These are phyloP conservation scores for Nephila pilipes DNA, from an alignment of 1,140 invertebrate species.

Conservation along the genomic window DNA sequence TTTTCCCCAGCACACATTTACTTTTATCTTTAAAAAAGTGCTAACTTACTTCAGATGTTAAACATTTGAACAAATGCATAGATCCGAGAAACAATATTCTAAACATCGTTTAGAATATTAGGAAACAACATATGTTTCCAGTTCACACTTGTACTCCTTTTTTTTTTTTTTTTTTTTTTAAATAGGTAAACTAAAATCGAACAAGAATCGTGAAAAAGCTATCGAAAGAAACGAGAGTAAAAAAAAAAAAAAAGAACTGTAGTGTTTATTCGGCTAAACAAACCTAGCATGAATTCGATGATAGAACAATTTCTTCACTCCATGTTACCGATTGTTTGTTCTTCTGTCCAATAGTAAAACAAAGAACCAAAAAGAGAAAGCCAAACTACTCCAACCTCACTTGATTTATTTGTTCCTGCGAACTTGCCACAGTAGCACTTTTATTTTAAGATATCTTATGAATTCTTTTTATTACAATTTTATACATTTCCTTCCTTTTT, in stretches of 20 bases:
- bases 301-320: slow-evolving; percentile 4
- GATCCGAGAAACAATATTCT: background rate
- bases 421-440: background rate
- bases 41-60: background rate
- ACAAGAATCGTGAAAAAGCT: background rate
- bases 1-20: no score
- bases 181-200: background rate
- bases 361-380: background rate
- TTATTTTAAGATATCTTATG: slow-evolving; percentile 7
- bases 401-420: background rate
- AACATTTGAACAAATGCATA: background rate
- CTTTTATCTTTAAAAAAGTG: background rate
- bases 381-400: background rate
- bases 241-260: background rate
- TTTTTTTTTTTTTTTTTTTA: background rate
- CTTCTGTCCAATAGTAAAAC: background rate
- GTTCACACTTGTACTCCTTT: slow-evolving; percentile 1
- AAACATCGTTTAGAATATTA: no score
- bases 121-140: slow-evolving; percentile 1
- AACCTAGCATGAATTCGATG: slow-evolving; percentile 26
- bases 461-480: background rate
- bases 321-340: slow-evolving; percentile 16
- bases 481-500: background rate
- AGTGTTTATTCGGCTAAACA: slow-evolving; percentile 39
- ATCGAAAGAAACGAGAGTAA: background rate